A percentile compares a stretch with the other conserved stretches of the same genome.
phyloP scores from a whole-genome alignment of 2,113 vertebrate genomes.

The Oncorhynchus clarkii region DNA sequence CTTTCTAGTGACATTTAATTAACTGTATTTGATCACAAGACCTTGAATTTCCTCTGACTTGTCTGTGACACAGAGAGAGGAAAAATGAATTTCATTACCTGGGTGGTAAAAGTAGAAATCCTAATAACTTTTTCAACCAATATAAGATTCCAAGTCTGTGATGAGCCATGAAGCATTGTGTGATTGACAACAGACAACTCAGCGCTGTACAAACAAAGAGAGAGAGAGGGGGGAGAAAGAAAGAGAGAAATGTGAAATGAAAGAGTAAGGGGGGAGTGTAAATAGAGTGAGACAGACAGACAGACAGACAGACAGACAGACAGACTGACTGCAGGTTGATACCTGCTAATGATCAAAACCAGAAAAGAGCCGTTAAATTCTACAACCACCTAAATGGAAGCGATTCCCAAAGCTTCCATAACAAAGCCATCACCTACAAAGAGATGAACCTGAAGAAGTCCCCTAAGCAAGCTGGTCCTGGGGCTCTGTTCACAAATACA shows the following conservation, averaged over 20 bases:
- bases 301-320: background rate
- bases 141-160: conserved; percentile 31
- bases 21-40: conserved; percentile 44
- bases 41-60: conserved; percentile 34
- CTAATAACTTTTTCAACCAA: conserved; percentile 24
- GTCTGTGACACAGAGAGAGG: conserved; percentile 24
- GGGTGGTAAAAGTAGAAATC: conserved; percentile 15
- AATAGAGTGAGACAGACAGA: background rate
- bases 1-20: conserved; percentile 43
- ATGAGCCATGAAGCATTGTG: conserved; percentile 26
- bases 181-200: background rate
- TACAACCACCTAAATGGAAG: too few relatives aligned
- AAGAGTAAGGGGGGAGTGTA: too few relatives aligned
- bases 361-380: too few relatives aligned
- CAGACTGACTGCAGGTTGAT: background rate
- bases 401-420: too few relatives aligned
- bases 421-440: too few relatives aligned
- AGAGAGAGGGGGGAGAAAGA: background rate
- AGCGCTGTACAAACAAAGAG: background rate
- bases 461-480: too few relatives aligned
- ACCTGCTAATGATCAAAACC: too few relatives aligned
- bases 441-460: too few relatives aligned
- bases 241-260: background rate
- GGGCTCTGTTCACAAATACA: too few relatives aligned
- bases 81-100: conserved; percentile 23